These are phyloP conservation scores for Babylonia areolata DNA, from an alignment of 1,140 invertebrate species.

Conservation along the genomic window DNA sequence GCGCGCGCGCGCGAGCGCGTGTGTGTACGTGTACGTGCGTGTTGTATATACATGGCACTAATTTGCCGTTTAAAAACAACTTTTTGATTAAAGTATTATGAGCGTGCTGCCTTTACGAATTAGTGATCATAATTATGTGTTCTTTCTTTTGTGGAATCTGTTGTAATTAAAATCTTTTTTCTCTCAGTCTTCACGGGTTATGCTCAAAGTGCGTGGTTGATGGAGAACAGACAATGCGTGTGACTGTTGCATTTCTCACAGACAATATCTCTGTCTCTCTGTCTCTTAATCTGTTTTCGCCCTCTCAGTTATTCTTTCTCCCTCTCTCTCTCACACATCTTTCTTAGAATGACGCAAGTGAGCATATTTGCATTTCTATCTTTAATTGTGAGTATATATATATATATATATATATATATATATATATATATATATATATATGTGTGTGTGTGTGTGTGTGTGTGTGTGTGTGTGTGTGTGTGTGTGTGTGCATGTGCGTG, in stretches of 20 bases:
- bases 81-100: background rate
- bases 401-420: background rate
- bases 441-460: slow-evolving; percentile 20
- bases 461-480: background rate
- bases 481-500: slow-evolving; percentile 1
- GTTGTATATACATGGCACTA: background rate
- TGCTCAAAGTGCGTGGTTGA: no score
- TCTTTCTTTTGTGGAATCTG: background rate
- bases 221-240: no score
- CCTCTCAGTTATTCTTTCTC: background rate
- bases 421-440: background rate
- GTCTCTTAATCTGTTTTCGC: background rate
- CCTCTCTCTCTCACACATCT: background rate
- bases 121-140: background rate
- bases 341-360: no score
- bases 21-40: slow-evolving; percentile 32
- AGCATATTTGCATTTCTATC: background rate
- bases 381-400: background rate
- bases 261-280: background rate
- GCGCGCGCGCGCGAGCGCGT: background rate
- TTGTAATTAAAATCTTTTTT: background rate
- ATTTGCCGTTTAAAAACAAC: background rate
- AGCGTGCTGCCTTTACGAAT: no score
- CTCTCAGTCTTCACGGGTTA: background rate
- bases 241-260: no score